Conservation (phyloP, 2,888 invertebrate genomes). For the Lymantria monacha region DNA sequence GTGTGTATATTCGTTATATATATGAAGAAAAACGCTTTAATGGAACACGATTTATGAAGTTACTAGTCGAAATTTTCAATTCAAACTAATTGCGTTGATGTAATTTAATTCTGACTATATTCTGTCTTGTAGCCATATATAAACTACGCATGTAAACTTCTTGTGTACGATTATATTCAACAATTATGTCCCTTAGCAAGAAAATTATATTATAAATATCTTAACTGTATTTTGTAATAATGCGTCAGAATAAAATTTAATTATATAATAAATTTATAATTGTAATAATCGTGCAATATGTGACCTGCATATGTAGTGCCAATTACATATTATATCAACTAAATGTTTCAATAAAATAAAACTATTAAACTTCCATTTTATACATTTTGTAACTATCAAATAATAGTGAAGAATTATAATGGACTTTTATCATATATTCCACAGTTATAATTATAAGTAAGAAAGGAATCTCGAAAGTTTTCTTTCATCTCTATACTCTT, state of each 20-base stretch:
- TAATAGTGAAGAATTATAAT: conserved; percentile 30
- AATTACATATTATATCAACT: conserved; percentile 51
- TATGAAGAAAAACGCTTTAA: conserved; percentile 47
- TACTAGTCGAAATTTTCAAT: conserved; percentile 54
- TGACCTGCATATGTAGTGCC: conserved; percentile 78
- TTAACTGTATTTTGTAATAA: conserved; percentile 31
- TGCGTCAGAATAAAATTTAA: conserved; percentile 33
- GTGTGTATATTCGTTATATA: conserved; percentile 40
- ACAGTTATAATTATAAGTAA: conserved; percentile 33
- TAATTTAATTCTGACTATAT: not conserved
- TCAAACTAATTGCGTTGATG: conserved; percentile 14
- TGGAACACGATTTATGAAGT: conserved; percentile 44
- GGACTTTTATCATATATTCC: conserved; percentile 30
- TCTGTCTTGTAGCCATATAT: not conserved
- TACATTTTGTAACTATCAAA: conserved; percentile 43
- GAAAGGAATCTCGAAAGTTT: conserved; percentile 51
- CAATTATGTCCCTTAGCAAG: conserved; percentile 20
- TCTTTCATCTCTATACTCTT: conserved; percentile 25
- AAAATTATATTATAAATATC: conserved; percentile 43
- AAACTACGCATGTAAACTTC: not conserved
- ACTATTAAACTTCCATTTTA: conserved; percentile 36
- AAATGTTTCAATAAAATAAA: conserved; percentile 43
- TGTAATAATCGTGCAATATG: conserved; percentile 70
- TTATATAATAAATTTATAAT: conserved; percentile 35
- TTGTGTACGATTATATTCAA: conserved; percentile 34